A percentile compares a stretch with the other conserved stretches of the same genome.
Conservation (phyloP, 1,140 invertebrate genomes). For the Physella acuta region DNA sequence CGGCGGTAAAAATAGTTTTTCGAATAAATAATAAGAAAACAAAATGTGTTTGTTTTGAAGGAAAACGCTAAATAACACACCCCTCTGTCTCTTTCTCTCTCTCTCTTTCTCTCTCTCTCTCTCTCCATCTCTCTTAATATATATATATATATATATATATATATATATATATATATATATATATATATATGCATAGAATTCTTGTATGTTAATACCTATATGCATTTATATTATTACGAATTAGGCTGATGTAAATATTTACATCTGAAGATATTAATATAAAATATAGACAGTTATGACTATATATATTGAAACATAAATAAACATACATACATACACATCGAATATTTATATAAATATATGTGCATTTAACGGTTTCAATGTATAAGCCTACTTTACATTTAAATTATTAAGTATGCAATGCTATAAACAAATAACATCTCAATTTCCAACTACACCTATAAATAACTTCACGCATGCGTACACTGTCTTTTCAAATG, state of each 20-base stretch:
- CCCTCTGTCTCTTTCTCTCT: not conserved
- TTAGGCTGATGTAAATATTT: not conserved
- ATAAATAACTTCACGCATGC: too few species aligned
- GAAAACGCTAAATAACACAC: too few species aligned
- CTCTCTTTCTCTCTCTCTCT: not conserved
- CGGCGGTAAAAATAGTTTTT: too few species aligned
- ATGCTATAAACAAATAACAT: too few species aligned
- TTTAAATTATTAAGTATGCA: too few species aligned
- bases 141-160: not conserved
- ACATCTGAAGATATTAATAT: constrained; percentile 1
- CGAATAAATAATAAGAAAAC: too few species aligned
- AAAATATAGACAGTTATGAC: not conserved
- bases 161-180: not conserved
- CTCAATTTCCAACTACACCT: too few species aligned
- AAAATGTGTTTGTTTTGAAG: too few species aligned
- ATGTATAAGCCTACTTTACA: too few species aligned
- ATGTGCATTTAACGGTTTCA: not conserved
- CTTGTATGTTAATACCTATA: constrained; percentile 3
- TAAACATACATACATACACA: not conserved
- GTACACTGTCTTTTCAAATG: too few species aligned
- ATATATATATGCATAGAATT: not conserved
- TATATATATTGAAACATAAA: constrained; percentile 5
- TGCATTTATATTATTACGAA: constrained; percentile 8
- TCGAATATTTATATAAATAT: constrained; percentile 8
- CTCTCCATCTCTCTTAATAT: not conserved